Evolutionary conservation across 2,797 vertebrate genomes (phyloP), one percentile per base, ranked within the genome.

Genomic region (Arrhamphus sclerolepis): DNA sequence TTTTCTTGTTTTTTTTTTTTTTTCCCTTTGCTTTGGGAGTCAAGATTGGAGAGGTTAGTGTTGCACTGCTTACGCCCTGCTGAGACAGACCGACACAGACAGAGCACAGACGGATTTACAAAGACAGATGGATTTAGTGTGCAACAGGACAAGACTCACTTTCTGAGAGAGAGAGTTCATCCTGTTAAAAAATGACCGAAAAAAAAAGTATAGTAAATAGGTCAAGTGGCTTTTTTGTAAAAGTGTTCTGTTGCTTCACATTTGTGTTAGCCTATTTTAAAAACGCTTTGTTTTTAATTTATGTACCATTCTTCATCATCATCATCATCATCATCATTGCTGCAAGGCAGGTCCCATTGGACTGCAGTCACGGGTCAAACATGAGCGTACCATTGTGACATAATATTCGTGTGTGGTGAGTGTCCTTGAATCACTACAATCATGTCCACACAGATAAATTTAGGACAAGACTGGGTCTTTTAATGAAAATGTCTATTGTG

Each of bases 61-160:
- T 91, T 92, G 91, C 91, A 92, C 91, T 93, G 91, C 85, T 87
- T 87, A 88, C 75, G 84, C 82, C 91, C 90, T 92, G 92, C 91
- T 93, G 92, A 92, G 85, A 89, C 70, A 91, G 83, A 89, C 62
- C 66, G 78, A 89, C 69, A 89, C 62, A 78, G 78, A 85, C 82
- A 80, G 78, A 85, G 85, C 85, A 89, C 83, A 87, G 84, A 80
- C 54, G 70, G 34, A 38, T 38, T 38, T 38, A 38, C 34, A 38
- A 81, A 85, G 66, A 78, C 56, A 72, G 82, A 85, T 84, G 77
- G 80, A 80, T 88, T 85, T 83, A 83, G 70, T 82, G 56, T 74
- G 75, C 58, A 73, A 89, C 85, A 86, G 89, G 89, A 77, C 34
- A 56, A 44, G 62, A 74, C 81, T 67, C 58, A 7, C 86, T 89